phyloP scores from a whole-genome alignment of 2,888 invertebrate species.

The Molanna angustata region DNA sequence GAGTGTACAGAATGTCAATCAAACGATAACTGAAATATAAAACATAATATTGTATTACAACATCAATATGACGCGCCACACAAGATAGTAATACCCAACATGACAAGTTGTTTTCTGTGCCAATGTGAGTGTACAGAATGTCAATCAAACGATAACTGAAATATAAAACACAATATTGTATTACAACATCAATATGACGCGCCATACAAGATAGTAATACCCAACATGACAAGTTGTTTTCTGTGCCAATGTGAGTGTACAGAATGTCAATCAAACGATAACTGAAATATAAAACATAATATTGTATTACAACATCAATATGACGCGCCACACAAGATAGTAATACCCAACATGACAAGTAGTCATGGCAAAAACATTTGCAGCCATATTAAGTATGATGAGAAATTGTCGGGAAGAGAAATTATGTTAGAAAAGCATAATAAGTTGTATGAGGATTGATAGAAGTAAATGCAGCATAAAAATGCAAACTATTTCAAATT shows the following conservation, averaged over 20 bases:
- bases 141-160: constrained; percentile 44
- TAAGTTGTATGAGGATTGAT: no score
- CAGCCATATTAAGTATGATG: no score
- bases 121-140: constrained; percentile 49
- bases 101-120: constrained; percentile 45
- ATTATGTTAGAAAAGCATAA: no score
- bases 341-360: constrained; percentile 52
- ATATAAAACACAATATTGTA: no score
- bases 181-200: constrained; percentile 50
- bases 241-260: constrained; percentile 50
- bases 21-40: constrained; percentile 40
- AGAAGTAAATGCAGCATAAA: no score
- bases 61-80: constrained; percentile 51
- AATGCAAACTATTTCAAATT: no score
- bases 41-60: no score
- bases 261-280: constrained; percentile 43
- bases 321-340: constrained; percentile 54
- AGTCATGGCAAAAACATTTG: no score
- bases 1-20: constrained; percentile 46
- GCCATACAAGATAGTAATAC: constrained; percentile 54
- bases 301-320: constrained; percentile 49
- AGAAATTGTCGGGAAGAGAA: no score
- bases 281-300: constrained; percentile 37
- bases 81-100: constrained; percentile 55
- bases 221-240: constrained; percentile 50